These are phyloP conservation scores for Rotaria socialis DNA, from an alignment of 2,888 invertebrate genomes.

Conservation along the genomic window DNA sequence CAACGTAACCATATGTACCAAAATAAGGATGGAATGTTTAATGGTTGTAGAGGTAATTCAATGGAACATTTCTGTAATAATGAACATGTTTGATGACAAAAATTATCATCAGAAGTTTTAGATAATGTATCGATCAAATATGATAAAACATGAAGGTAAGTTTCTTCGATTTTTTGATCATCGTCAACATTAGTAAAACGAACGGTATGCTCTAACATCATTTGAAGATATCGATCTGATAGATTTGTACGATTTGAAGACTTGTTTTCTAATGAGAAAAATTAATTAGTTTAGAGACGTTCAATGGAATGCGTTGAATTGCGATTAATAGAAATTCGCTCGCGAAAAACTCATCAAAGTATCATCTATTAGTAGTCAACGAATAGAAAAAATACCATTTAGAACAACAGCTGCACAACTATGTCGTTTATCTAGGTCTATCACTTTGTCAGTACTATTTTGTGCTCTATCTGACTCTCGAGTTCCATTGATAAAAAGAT, in stretches of 20 bases:
- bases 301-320: too few relatives aligned
- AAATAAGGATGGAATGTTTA: neutral
- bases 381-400: too few relatives aligned
- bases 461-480: too few relatives aligned
- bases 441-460: too few relatives aligned
- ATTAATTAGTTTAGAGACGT: too few relatives aligned
- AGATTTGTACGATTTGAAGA: neutral
- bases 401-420: too few relatives aligned
- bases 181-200: neutral
- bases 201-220: neutral
- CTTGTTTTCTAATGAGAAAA: too few relatives aligned
- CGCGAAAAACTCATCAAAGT: too few relatives aligned
- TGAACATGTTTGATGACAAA: neutral
- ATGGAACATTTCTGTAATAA: neutral
- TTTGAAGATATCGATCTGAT: slow-evolving; percentile 18
- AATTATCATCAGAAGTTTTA: slow-evolving; percentile 20
- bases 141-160: neutral
- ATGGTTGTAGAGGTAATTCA: neutral
- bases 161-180: neutral
- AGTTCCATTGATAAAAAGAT: too few relatives aligned
- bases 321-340: too few relatives aligned
- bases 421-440: too few relatives aligned
- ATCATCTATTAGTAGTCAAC: too few relatives aligned
- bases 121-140: slow-evolving; percentile 22
- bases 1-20: slow-evolving; percentile 25